Base-by-base conservation (phyloP, 2,797 vertebrate species). In the Oreortyx pictus region DNA sequence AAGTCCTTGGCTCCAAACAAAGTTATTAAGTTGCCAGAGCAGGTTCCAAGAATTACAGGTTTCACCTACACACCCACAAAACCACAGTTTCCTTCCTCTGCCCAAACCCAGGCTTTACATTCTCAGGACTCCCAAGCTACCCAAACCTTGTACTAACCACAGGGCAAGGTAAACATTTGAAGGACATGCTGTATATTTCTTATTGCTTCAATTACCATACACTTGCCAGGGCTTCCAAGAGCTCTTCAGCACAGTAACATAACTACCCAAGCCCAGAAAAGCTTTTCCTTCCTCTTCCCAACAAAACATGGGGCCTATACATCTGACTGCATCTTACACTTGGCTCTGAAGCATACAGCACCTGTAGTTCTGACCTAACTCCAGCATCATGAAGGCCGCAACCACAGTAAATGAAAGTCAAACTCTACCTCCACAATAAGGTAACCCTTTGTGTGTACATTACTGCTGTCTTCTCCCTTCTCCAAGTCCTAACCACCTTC, bases 391-490 rank as follows among this genome's bases (percentile, higher is more conserved):
- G 22, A 47, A 67, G 27, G 22, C 18, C 61, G 50, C 31, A 76
- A 39, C 19, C 24, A n/a, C 12, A 27, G 41, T 2, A 22, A 50
- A 13, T 5, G 8, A 79, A 72, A 81, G 20, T 19, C 65, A 92
- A 3, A 3, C 9, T 35, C n/a, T 35, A 39, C 50, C 22, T 7
- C 8, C 20, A 23, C 37, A 71, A 15, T 5, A 25, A 81, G n/a
- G 15, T 60, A 75, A 73, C 4, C 7, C 12, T 37, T 72, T 0
- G 0, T 24, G 62, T 10, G 17, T 41, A 12, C 37, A 9, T 29
- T 39, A 39, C n/a, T 57, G 18, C n/a, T 2, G 13, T 24, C 61
- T 71, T 56, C 27, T 76, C 27, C 47, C 29, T 56, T 72, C 27
- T 27, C 6, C 35, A 1, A 7, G 16, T 47, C 33, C 25, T 47